Conservation (phyloP, 2,888 invertebrate species). For the Congeria kusceri region DNA sequence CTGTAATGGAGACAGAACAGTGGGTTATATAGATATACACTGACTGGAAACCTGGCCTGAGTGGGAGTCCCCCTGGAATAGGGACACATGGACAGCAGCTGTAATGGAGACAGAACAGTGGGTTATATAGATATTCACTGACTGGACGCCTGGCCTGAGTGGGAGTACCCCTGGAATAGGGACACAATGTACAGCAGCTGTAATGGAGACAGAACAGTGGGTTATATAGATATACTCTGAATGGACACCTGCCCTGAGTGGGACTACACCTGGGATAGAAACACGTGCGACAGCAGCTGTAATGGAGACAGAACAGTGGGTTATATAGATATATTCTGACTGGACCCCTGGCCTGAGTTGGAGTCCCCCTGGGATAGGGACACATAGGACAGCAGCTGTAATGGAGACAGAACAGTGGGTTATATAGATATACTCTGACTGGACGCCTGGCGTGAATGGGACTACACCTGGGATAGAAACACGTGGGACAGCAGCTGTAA, state of each 20-base stretch:
- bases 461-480: constrained; percentile 59
- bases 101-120: background rate
- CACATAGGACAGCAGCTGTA: constrained; percentile 71
- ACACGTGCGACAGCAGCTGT: constrained; percentile 72
- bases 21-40: too few relatives aligned
- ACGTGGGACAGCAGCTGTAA: constrained; percentile 72
- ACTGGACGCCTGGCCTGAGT: constrained; percentile 54
- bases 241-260: constrained; percentile 25
- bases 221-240: constrained; percentile 1
- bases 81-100: too few relatives aligned
- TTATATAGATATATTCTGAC: too few relatives aligned
- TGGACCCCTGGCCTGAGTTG: constrained; percentile 58
- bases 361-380: constrained; percentile 61
- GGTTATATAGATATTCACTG: too few relatives aligned
- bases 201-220: constrained; percentile 18
- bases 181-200: constrained; percentile 73
- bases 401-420: constrained; percentile 18
- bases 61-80: too few relatives aligned
- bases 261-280: constrained; percentile 59
- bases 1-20: too few relatives aligned
- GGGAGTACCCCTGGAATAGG: constrained; percentile 53
- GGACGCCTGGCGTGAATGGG: too few relatives aligned
- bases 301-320: too few relatives aligned
- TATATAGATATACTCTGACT: constrained; percentile 1
- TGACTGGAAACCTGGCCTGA: too few relatives aligned